Conservation (phyloP, 2,888 invertebrate genomes). For the Cinara cedri region DNA sequence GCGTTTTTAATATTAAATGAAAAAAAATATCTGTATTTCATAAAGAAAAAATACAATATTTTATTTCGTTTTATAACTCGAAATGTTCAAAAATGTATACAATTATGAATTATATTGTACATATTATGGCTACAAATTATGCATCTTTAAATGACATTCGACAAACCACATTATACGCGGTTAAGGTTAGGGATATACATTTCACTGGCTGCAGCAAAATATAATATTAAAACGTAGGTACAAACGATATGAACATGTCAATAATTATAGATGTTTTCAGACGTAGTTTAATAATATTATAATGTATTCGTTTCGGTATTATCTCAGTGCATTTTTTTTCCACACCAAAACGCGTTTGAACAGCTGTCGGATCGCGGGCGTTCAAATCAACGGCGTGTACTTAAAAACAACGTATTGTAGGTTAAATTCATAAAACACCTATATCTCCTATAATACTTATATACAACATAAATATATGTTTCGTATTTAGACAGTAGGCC, state of each 20-base stretch:
- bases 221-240: background rate
- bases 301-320: background rate
- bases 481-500: constrained; percentile 45
- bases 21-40: constrained; percentile 1
- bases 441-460: too few relatives aligned
- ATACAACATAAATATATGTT: too few relatives aligned
- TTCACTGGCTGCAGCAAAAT: background rate
- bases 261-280: background rate
- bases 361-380: constrained; percentile 30
- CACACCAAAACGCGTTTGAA: constrained; percentile 21
- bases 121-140: too few relatives aligned
- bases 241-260: too few relatives aligned
- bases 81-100: background rate
- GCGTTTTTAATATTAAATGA: background rate
- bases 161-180: background rate
- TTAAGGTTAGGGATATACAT: background rate
- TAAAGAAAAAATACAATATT: constrained; percentile 3
- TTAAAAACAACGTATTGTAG: constrained; percentile 2
- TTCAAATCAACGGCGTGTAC: constrained; percentile 13
- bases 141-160: too few relatives aligned
- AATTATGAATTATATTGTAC: too few relatives aligned
- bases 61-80: background rate
- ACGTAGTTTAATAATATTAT: background rate
- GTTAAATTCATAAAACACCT: background rate
- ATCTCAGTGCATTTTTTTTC: constrained; percentile 4